Evolutionary conservation across 2,797 vertebrate species (phyloP).

Genomic region (Pyrocephalus nanus): DNA sequence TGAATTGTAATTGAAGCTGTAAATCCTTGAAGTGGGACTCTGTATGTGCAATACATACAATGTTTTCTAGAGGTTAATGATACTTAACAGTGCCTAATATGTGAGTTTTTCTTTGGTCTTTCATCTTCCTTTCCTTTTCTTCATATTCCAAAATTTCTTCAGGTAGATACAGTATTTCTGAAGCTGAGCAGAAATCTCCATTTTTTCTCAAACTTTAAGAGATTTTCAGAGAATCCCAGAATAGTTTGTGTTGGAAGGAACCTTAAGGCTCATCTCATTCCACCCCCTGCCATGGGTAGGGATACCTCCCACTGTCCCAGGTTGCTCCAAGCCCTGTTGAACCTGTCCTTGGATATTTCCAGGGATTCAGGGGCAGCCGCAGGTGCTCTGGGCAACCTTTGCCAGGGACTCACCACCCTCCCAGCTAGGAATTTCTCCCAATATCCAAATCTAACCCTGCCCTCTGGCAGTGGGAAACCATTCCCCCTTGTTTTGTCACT

Average conservation of each 20-base stretch:
- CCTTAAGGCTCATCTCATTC: rapidly evolving
- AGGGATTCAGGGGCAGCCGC: background rate
- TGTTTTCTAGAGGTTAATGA: background rate
- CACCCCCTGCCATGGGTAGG: rapidly evolving
- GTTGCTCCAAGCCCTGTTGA: rapidly evolving
- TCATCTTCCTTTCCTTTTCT: background rate
- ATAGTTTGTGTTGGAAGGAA: background rate
- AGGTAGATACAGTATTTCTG: background rate
- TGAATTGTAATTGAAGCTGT: background rate
- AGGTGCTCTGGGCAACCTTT: background rate
- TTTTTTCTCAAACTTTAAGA: background rate
- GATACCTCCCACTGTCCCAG: rapidly evolving
- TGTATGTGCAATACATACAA: background rate
- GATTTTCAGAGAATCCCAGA: background rate
- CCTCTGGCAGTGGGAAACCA: background rate
- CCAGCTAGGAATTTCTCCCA: background rate
- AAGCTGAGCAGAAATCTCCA: background rate
- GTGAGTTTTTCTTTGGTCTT: background rate
- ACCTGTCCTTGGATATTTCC: rapidly evolving
- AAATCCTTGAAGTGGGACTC: background rate
- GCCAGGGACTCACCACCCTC: background rate
- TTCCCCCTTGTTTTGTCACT: background rate
- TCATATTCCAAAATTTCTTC: background rate
- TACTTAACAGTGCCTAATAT: rapidly evolving
- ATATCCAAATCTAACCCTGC: rapidly evolving